phyloP scores from a whole-genome alignment of 1,140 invertebrate genomes.

The Riptortus pedestris region DNA sequence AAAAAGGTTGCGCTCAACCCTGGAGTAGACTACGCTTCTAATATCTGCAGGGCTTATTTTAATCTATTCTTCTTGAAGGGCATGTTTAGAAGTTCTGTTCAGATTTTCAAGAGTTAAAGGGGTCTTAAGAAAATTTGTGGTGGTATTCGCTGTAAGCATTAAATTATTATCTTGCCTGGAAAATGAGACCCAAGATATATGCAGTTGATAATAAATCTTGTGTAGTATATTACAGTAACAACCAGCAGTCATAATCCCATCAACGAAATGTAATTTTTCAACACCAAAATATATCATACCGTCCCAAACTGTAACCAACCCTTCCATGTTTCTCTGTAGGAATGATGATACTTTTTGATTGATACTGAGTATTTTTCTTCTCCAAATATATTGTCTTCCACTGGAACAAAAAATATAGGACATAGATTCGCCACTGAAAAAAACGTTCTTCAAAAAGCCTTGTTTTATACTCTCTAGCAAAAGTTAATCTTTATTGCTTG shows the following conservation, averaged over 20 bases:
- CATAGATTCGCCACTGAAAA: neutral
- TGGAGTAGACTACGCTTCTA: too few relatives aligned
- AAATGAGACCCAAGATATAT: too few relatives aligned
- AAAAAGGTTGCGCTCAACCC: too few relatives aligned
- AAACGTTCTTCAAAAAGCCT: neutral
- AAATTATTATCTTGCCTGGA: too few relatives aligned
- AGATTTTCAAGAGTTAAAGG: too few relatives aligned
- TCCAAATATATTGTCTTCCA: neutral
- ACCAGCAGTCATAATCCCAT: neutral
- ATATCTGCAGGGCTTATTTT: too few relatives aligned
- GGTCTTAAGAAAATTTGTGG: too few relatives aligned
- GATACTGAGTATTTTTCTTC: neutral
- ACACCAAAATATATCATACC: neutral
- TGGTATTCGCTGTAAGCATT: too few relatives aligned
- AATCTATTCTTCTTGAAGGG: too few relatives aligned
- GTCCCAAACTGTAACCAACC: neutral
- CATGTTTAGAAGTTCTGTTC: too few relatives aligned
- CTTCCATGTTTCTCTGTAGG: neutral
- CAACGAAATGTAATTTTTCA: neutral
- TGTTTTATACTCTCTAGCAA: neutral
- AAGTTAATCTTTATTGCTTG: neutral
- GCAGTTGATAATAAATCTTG: too few relatives aligned
- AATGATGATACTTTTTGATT: neutral
- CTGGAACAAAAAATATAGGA: neutral
- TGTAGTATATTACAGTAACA: too few relatives aligned